phyloP scores from a whole-genome alignment of 1,140 invertebrate genomes.

The Cherax quadricarinatus region DNA sequence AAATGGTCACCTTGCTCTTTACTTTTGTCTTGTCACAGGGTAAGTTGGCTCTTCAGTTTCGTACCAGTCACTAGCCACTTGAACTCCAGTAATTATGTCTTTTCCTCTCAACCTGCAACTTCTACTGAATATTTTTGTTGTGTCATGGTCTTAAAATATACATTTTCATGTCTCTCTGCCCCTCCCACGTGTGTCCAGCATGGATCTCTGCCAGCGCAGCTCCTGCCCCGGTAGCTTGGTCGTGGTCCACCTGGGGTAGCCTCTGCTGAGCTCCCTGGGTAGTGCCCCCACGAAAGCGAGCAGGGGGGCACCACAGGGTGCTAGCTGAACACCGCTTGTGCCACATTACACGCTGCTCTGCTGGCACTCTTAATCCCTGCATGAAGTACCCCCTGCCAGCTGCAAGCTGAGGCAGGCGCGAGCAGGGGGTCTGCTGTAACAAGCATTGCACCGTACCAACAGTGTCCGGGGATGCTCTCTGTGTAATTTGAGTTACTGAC shows the following conservation, averaged over 20 bases:
- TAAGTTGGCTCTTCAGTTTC: too few species aligned
- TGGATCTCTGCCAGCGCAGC: not conserved
- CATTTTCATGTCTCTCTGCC: too few species aligned
- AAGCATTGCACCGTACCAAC: conserved; percentile 28
- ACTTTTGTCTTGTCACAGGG: not conserved
- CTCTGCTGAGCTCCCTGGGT: not conserved
- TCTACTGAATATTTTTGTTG: too few species aligned
- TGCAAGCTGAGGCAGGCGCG: not conserved
- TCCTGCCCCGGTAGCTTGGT: not conserved
- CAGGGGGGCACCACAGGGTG: conserved; percentile 5
- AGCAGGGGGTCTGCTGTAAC: conserved; percentile 15
- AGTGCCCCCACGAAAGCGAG: not conserved
- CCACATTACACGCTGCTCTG: conserved; percentile 19
- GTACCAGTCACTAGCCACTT: too few species aligned
- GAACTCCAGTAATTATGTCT: too few species aligned
- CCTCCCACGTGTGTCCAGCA: not conserved
- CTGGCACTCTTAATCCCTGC: not conserved
- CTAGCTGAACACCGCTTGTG: conserved; percentile 9
- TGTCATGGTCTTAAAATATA: too few species aligned
- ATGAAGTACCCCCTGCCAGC: not conserved
- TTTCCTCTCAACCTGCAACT: too few species aligned
- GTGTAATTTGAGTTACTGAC: conserved; percentile 40
- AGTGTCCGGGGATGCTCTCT: not conserved
- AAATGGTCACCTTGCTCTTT: not conserved
- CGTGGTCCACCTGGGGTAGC: conserved; percentile 15